These are phyloP conservation scores for Apotomis turbidana DNA, from an alignment of 2,888 invertebrate species.

Conservation along the genomic window DNA sequence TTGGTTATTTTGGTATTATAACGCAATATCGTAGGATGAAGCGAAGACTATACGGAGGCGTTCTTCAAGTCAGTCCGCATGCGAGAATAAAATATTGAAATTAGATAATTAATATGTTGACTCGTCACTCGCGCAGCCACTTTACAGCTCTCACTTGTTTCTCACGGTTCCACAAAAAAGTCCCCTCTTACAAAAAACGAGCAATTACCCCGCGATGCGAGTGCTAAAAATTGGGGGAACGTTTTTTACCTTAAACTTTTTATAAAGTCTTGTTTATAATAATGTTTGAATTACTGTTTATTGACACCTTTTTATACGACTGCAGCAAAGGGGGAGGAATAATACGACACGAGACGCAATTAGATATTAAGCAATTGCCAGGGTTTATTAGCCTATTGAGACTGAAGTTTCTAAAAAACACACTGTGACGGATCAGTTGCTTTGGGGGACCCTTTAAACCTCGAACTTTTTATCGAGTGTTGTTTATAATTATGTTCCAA, in stretches of 20 bases:
- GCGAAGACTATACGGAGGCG: too few relatives aligned
- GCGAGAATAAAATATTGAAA: neutral
- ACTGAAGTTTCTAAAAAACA: too few relatives aligned
- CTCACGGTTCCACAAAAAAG: conserved; percentile 57
- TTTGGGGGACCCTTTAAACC: too few relatives aligned
- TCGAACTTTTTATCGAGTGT: too few relatives aligned
- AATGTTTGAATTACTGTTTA: conserved; percentile 33
- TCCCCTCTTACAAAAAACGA: conserved; percentile 56
- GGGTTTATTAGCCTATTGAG: neutral
- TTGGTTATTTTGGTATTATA: too few relatives aligned
- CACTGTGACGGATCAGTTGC: too few relatives aligned
- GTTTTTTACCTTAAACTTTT: conserved; percentile 54
- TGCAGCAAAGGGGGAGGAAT: conserved; percentile 3
- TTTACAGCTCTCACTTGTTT: conserved; percentile 53
- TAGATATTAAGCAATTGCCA: neutral
- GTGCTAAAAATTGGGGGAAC: conserved; percentile 60
- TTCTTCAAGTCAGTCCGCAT: too few relatives aligned
- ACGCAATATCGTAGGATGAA: too few relatives aligned
- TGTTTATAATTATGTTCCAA: too few relatives aligned
- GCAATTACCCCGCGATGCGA: conserved; percentile 53
- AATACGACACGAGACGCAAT: too few relatives aligned
- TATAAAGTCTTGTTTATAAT: conserved; percentile 44
- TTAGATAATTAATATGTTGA: neutral
- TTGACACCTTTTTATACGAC: neutral
- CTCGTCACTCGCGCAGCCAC: conserved; percentile 48